phyloP scores from a whole-genome alignment of 1,140 invertebrate genomes.

The Zaprionus lachaisei region DNA sequence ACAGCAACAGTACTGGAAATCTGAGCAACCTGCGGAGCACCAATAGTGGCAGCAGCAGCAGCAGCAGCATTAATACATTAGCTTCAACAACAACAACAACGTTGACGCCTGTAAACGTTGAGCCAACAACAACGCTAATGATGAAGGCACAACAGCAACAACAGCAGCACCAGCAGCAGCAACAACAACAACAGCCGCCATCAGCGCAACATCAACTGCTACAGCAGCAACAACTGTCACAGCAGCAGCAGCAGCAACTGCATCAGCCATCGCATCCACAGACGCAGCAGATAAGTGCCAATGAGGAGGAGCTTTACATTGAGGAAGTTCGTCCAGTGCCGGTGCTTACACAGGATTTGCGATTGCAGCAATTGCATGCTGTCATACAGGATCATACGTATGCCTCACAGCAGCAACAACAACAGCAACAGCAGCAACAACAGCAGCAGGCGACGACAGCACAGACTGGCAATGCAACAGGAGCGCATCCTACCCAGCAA shows the following conservation, averaged over 20 bases:
- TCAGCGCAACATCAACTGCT: not conserved
- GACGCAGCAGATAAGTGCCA: slow-evolving; percentile 48
- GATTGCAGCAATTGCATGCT: slow-evolving; percentile 85
- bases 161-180: not conserved
- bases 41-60: slow-evolving; percentile 16
- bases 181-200: not conserved
- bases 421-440: slow-evolving; percentile 11
- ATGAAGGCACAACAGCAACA: slow-evolving; percentile 28
- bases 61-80: slow-evolving; percentile 10
- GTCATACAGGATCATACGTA: slow-evolving; percentile 94
- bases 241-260: slow-evolving; percentile 13
- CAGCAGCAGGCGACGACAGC: slow-evolving; percentile 16
- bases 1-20: slow-evolving; percentile 41
- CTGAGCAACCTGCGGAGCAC: slow-evolving; percentile 37
- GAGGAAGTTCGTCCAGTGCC: slow-evolving; percentile 83
- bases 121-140: slow-evolving; percentile 18
- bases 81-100: slow-evolving; percentile 7
- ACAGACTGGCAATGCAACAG: slow-evolving; percentile 36
- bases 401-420: slow-evolving; percentile 84
- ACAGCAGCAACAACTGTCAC: slow-evolving; percentile 4
- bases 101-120: slow-evolving; percentile 18
- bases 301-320: slow-evolving; percentile 80
- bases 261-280: slow-evolving; percentile 19
- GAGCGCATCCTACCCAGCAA: slow-evolving; percentile 61
- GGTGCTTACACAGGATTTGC: slow-evolving; percentile 85